These are phyloP conservation scores for Ondatra zibethicus DNA, from an alignment of 2,113 vertebrate genomes.

Conservation along the genomic window DNA sequence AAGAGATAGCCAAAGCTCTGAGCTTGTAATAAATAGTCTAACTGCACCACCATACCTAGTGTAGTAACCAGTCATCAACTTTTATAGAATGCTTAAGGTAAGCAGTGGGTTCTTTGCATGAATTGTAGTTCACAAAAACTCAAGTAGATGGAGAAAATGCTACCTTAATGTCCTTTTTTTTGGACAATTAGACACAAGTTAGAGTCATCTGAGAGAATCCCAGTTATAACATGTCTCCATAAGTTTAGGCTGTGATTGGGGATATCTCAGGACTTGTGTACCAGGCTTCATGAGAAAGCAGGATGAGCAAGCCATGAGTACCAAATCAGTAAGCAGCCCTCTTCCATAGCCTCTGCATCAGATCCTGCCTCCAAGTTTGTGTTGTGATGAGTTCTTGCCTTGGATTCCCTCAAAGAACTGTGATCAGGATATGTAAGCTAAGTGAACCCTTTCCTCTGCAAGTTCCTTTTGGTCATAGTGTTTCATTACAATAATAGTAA, in stretches of 20 bases:
- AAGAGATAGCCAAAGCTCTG: not conserved
- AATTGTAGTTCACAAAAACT: not conserved
- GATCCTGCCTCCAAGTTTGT: not conserved
- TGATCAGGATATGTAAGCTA: not conserved
- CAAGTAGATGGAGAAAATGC: not conserved
- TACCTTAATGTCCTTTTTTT: too few relatives aligned
- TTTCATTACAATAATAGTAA: not conserved
- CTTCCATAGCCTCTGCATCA: not conserved
- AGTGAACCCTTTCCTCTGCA: not conserved
- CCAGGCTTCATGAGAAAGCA: not conserved
- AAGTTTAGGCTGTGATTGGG: too few relatives aligned
- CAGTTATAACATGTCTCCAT: too few relatives aligned
- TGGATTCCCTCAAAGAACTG: not conserved
- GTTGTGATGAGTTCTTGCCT: not conserved
- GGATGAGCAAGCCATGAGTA: not conserved
- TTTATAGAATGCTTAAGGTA: not conserved
- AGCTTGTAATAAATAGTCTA: not conserved
- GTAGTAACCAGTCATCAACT: not conserved
- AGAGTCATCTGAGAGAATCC: too few relatives aligned
- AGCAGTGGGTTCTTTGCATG: not conserved
- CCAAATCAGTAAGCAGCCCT: not conserved
- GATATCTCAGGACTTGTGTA: not conserved
- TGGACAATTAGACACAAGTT: too few relatives aligned
- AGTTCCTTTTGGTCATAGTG: not conserved
- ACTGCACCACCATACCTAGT: not conserved